Percentiles rank a stretch among this genome's conserved stretches.
Evolutionary conservation across 1,140 invertebrate species (phyloP).

Genomic region (Drosophila asahinai): DNA sequence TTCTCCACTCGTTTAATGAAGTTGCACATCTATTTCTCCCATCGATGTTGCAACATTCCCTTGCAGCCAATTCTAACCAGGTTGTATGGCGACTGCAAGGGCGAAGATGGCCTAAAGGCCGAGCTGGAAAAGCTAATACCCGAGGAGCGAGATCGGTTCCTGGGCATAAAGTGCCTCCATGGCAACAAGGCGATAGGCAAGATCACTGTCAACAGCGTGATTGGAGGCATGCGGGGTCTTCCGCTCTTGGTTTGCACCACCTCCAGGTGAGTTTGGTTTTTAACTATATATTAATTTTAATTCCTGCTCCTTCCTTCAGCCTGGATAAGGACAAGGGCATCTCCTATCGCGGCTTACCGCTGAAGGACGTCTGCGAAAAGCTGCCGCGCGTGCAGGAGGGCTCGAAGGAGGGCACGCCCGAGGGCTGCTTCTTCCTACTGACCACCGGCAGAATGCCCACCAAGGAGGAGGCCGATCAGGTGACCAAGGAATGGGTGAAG

Average conservation of each 20-base stretch:
- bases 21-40: background rate
- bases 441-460: constrained; percentile 95
- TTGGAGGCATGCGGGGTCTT: constrained; percentile 98
- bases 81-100: background rate
- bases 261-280: constrained; percentile 85
- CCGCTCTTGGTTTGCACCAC: constrained; percentile 97
- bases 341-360: constrained; percentile 95
- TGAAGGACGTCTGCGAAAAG: constrained; percentile 95
- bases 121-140: constrained; percentile 40
- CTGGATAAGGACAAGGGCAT: constrained; percentile 98
- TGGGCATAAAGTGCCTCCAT: constrained; percentile 36
- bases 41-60: background rate
- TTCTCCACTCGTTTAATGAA: background rate
- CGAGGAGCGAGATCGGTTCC: constrained; percentile 35
- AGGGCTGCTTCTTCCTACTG: constrained; percentile 97
- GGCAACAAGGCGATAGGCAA: constrained; percentile 39
- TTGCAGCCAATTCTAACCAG: background rate
- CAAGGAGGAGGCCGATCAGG: constrained; percentile 90
- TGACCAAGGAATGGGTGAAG: constrained; percentile 96
- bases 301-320: background rate
- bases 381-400: constrained; percentile 95
- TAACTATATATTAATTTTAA: background rate
- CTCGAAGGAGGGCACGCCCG: constrained; percentile 94
- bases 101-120: constrained; percentile 13
- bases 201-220: constrained; percentile 87